Evolutionary conservation across 2,113 vertebrate species (phyloP).

Genomic region (Falcunculus frontatus): DNA sequence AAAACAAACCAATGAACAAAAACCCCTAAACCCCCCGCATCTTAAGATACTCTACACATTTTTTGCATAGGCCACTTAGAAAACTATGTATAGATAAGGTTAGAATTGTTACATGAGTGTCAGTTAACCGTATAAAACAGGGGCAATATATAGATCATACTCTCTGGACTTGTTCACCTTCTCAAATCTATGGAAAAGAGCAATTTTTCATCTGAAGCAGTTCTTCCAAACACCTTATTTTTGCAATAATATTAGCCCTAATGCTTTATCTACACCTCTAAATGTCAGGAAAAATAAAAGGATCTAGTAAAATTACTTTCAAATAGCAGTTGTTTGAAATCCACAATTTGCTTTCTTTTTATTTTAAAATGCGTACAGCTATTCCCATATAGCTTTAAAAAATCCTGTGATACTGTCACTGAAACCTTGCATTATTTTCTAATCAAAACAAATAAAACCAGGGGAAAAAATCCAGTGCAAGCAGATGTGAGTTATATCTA

Average conservation of each 20-base stretch:
- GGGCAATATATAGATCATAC: not conserved
- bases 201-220: not conserved
- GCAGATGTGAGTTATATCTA: not conserved
- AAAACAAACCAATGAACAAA: not conserved
- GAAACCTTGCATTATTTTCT: not conserved
- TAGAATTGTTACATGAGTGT: not conserved
- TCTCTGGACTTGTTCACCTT: not conserved
- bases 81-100: not conserved
- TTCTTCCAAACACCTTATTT: not conserved
- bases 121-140: not conserved
- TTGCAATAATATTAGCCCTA: not conserved
- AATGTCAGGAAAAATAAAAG: not conserved
- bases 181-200: not conserved
- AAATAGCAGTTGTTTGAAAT: not conserved
- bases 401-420: not conserved
- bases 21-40: accelerated
- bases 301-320: not conserved
- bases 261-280: not conserved
- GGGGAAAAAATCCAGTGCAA: not conserved
- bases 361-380: not conserved
- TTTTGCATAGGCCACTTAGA: not conserved
- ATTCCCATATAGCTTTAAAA: not conserved
- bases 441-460: not conserved
- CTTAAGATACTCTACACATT: not conserved
- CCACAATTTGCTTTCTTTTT: not conserved